These are phyloP conservation scores for Anoplophora glabripennis DNA, from an alignment of 1,140 invertebrate genomes.

Conservation along the genomic window DNA sequence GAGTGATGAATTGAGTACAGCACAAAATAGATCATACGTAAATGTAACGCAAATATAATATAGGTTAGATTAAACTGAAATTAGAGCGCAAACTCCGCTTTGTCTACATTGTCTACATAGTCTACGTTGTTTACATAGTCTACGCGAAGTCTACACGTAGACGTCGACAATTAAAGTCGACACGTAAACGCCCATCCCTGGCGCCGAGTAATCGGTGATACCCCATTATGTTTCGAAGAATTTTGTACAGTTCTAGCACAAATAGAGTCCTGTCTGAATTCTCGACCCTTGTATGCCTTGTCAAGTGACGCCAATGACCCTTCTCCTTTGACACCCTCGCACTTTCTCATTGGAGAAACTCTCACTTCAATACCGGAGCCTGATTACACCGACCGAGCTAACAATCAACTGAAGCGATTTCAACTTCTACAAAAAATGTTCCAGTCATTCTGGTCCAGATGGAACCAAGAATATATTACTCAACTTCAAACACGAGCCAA, in stretches of 20 bases:
- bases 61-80: no score
- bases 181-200: no score
- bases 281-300: constrained; percentile 37
- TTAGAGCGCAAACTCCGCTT: no score
- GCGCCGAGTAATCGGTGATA: constrained; percentile 23
- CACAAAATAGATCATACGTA: no score
- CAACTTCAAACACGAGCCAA: constrained; percentile 27
- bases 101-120: no score
- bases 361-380: constrained; percentile 27
- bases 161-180: no score
- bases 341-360: constrained; percentile 45
- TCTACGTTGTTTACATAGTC: no score
- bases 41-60: no score
- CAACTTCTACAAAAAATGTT: constrained; percentile 30
- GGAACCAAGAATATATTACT: constrained; percentile 32
- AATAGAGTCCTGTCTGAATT: constrained; percentile 39
- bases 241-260: constrained; percentile 29
- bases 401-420: constrained; percentile 29
- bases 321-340: constrained; percentile 36
- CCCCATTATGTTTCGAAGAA: constrained; percentile 39
- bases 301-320: constrained; percentile 35
- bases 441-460: constrained; percentile 37
- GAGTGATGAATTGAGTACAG: no score
- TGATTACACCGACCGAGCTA: neutral
- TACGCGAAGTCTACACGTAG: no score